Conservation (phyloP, 2,888 invertebrate genomes). For the Phyllotreta cruciferae region DNA sequence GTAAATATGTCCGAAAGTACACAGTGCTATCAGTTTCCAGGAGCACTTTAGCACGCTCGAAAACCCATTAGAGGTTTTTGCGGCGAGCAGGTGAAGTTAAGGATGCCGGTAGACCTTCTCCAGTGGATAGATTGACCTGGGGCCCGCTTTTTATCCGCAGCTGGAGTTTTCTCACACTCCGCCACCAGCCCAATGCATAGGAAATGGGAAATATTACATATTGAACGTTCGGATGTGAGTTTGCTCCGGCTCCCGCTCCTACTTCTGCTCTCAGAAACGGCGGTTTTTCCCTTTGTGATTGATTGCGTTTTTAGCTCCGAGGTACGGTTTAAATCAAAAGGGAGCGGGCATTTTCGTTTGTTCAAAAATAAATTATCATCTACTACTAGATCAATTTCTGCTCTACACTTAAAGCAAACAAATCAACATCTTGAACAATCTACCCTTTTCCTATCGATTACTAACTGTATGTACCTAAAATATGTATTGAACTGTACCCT, state of each 20-base stretch:
- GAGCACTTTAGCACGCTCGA: conserved; percentile 48
- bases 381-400: too few relatives aligned
- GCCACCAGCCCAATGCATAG: conserved; percentile 37
- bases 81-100: conserved; percentile 52
- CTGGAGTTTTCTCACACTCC: conserved; percentile 47
- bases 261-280: background rate
- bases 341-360: conserved; percentile 11
- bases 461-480: too few relatives aligned
- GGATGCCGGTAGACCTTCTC: conserved; percentile 46
- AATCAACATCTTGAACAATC: too few relatives aligned
- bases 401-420: too few relatives aligned
- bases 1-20: conserved; percentile 43
- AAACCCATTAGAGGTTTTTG: conserved; percentile 56
- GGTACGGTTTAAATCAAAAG: conserved; percentile 21
- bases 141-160: conserved; percentile 52
- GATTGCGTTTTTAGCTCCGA: conserved; percentile 19
- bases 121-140: conserved; percentile 51
- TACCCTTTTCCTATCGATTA: too few relatives aligned
- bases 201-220: conserved; percentile 40
- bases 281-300: conserved; percentile 24
- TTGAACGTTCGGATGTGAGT: conserved; percentile 23
- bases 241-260: background rate
- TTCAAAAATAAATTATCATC: background rate
- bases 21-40: conserved; percentile 43
- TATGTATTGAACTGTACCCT: too few relatives aligned